These are phyloP conservation scores for Fukomys damarensis DNA, from an alignment of 2,113 vertebrate species.

Conservation along the genomic window DNA sequence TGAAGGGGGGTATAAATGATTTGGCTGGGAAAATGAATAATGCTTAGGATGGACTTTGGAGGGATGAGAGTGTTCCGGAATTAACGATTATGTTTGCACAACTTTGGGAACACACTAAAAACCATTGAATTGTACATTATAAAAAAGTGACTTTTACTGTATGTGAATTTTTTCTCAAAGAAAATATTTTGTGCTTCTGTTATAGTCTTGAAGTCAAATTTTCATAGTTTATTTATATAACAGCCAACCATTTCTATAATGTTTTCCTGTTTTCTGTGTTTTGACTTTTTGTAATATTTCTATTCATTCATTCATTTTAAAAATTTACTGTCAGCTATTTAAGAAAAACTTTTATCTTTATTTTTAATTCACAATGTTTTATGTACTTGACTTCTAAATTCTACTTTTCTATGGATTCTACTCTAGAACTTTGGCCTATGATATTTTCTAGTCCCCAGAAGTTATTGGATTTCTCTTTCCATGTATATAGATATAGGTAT, in stretches of 20 bases:
- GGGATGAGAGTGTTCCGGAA: not conserved
- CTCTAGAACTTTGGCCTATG: not conserved
- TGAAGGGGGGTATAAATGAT: not conserved
- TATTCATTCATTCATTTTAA: not conserved
- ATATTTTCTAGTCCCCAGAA: not conserved
- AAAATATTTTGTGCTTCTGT: not conserved
- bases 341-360: not conserved
- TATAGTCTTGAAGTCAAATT: not conserved
- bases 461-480: not conserved
- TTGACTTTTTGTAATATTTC: not conserved
- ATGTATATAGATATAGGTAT: too few relatives aligned
- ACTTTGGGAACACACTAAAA: not conserved
- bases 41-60: not conserved
- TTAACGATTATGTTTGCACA: not conserved
- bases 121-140: not conserved
- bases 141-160: not conserved
- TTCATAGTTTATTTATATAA: not conserved
- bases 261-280: not conserved
- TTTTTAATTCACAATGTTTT: not conserved
- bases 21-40: not conserved
- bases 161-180: not conserved
- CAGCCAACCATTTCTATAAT: not conserved
- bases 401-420: not conserved
- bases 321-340: not conserved
- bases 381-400: not conserved